Conservation (phyloP, 2,797 vertebrate species). For the Pipistrellus kuhlii region DNA sequence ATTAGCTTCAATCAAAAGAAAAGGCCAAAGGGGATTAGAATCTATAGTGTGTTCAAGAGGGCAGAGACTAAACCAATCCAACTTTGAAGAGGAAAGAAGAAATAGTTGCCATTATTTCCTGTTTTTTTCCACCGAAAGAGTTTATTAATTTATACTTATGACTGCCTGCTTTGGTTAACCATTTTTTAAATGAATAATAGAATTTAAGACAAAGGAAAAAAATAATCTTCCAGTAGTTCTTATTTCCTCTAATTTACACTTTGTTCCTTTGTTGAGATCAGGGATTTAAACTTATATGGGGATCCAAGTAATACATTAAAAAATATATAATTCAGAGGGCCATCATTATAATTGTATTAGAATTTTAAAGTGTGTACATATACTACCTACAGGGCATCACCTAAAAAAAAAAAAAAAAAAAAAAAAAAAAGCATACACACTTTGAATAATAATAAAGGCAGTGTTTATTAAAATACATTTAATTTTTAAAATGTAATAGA, state of each 20-base stretch:
- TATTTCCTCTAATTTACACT: slow-evolving; percentile 8
- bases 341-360: neutral
- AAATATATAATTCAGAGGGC: neutral
- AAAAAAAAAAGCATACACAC: too few relatives aligned
- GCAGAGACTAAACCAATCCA: slow-evolving; percentile 74
- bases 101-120: slow-evolving; percentile 57
- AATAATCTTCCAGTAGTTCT: neutral
- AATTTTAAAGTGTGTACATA: neutral
- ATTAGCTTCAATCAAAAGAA: slow-evolving; percentile 87
- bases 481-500: too few relatives aligned
- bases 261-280: slow-evolving; percentile 42
- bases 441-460: too few relatives aligned
- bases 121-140: slow-evolving; percentile 41
- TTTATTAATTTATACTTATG: slow-evolving; percentile 72
- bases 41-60: slow-evolving; percentile 78
- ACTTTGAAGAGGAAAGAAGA: slow-evolving; percentile 71
- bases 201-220: slow-evolving; percentile 48
- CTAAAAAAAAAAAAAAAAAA: too few relatives aligned
- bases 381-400: neutral
- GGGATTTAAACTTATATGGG: neutral
- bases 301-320: neutral
- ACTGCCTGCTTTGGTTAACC: neutral
- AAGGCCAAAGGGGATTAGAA: slow-evolving; percentile 85
- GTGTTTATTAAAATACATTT: too few relatives aligned
- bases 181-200: slow-evolving; percentile 62